phyloP scores from a whole-genome alignment of 2,113 vertebrate genomes.

The Saguinus midas region DNA sequence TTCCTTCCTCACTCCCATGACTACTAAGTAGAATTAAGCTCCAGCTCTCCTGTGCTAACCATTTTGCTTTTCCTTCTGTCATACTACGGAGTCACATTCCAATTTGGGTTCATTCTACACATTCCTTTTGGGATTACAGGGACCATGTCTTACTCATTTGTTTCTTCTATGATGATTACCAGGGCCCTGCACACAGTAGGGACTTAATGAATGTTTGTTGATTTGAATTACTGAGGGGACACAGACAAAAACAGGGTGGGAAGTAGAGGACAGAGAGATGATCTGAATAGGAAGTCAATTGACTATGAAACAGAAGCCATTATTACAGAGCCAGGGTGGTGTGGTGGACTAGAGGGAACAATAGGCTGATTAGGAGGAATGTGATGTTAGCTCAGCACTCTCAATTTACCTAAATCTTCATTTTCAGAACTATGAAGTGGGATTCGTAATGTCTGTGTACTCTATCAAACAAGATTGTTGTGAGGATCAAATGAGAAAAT shows the following conservation, averaged over 20 bases:
- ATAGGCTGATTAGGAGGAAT: background rate
- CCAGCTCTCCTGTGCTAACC: background rate
- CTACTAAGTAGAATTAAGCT: background rate
- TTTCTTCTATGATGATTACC: background rate
- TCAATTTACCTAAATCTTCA: background rate
- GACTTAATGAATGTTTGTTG: constrained; percentile 10
- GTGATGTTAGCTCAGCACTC: background rate
- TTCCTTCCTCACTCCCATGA: background rate
- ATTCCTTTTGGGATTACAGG: background rate
- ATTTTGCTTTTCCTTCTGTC: background rate
- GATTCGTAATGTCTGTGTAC: background rate
- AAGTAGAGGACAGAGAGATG: background rate
- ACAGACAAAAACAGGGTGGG: background rate
- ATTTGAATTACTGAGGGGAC: background rate
- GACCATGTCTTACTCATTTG: background rate
- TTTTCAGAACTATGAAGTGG: background rate
- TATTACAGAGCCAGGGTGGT: background rate
- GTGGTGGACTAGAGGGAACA: background rate
- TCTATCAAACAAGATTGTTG: background rate
- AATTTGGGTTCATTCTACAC: constrained; percentile 10
- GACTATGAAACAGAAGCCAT: background rate
- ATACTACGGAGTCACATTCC: background rate
- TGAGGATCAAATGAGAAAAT: background rate
- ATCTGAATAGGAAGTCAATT: background rate
- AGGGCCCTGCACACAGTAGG: background rate